Conservation (phyloP, 2,113 vertebrate species). For the Archilochus colubris region DNA sequence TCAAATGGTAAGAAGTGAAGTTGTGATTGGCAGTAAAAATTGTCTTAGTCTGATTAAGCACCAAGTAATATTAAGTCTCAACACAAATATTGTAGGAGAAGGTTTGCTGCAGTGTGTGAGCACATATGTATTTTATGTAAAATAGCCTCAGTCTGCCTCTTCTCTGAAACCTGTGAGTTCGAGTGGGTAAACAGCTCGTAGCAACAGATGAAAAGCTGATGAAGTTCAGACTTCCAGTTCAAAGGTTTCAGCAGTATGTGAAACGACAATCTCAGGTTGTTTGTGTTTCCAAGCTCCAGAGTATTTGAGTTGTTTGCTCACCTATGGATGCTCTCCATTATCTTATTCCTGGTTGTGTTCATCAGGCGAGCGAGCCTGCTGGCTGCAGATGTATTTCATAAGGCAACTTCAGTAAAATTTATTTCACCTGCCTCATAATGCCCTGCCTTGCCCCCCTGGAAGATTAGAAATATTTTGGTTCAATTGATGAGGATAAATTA, state of each 20-base stretch:
- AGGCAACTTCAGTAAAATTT: not conserved
- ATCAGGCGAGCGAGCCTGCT: not conserved
- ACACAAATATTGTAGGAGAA: not conserved
- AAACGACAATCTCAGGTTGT: slow-evolving; percentile 29
- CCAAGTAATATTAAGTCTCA: slow-evolving; percentile 7
- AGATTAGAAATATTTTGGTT: slow-evolving; percentile 18
- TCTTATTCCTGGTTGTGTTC: not conserved
- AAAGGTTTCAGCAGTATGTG: slow-evolving; percentile 19
- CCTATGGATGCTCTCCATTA: not conserved
- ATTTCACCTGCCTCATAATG: not conserved
- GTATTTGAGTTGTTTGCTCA: not conserved
- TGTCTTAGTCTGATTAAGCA: slow-evolving; percentile 46
- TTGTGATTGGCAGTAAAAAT: slow-evolving; percentile 53
- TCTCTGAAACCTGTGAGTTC: not conserved
- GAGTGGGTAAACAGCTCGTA: slow-evolving; percentile 18
- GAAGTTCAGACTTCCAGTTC: slow-evolving; percentile 25
- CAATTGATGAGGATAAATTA: slow-evolving; percentile 42
- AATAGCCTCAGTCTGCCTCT: not conserved
- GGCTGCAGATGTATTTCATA: not conserved
- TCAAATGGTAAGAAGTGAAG: slow-evolving; percentile 1
- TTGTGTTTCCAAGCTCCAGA: slow-evolving; percentile 11
- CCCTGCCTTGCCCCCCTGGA: not conserved
- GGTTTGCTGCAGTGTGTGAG: not conserved
- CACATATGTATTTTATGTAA: slow-evolving; percentile 18
- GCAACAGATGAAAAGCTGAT: slow-evolving; percentile 37